Conservation (phyloP, 2,797 vertebrate species). For the Todus mexicanus region DNA sequence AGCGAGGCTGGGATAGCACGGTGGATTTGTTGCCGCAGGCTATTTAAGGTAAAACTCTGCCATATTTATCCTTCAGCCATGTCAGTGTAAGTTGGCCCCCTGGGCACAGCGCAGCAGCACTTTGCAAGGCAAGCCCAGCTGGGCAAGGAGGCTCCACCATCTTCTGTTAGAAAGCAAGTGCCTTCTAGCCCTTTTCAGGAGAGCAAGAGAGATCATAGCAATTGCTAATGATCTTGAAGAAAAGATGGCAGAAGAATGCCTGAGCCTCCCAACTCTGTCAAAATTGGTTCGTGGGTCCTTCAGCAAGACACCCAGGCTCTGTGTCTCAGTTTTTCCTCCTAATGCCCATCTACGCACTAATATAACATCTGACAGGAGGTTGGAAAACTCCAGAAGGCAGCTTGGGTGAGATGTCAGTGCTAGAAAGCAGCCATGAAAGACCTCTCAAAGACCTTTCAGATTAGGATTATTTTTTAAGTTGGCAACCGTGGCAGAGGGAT, state of each 20-base stretch:
- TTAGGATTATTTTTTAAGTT: not conserved
- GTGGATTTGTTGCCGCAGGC: not conserved
- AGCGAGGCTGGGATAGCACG: not conserved
- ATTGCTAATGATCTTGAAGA: not conserved
- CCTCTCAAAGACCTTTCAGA: not conserved
- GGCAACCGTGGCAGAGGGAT: not conserved
- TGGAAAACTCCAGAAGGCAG: not conserved
- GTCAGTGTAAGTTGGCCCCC: not conserved
- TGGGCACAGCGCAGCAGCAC: not conserved
- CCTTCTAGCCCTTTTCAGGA: not conserved
- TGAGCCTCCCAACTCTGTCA: not conserved
- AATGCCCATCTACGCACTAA: not conserved
- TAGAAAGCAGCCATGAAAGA: not conserved
- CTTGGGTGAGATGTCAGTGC: not conserved
- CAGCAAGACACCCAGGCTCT: not conserved
- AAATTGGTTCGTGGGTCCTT: not conserved
- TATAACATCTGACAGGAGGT: not conserved
- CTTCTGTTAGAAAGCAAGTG: not conserved
- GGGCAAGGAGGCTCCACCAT: not conserved
- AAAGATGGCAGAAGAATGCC: not conserved
- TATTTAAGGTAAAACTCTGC: not conserved
- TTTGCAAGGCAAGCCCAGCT: not conserved
- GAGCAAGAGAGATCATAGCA: not conserved
- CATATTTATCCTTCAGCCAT: not conserved
- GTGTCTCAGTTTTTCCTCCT: not conserved